A percentile compares a stretch with the other conserved stretches of the same genome.
phyloP scores from a whole-genome alignment of 2,797 vertebrate species.

The Schizothorax lantsangensis region DNA sequence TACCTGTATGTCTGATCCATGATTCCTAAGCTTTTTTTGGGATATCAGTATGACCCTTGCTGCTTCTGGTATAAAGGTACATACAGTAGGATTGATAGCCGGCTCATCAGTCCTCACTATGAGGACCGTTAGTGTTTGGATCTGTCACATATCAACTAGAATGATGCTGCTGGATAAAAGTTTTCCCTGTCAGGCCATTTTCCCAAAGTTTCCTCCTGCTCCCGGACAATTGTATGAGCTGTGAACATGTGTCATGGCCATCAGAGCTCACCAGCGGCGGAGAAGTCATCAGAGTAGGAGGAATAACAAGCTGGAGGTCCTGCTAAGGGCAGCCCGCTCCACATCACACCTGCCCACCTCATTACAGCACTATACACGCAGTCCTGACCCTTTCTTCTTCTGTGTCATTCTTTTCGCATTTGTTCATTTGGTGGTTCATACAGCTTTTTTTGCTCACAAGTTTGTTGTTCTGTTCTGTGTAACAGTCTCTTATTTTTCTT shows the following conservation, averaged over 20 bases:
- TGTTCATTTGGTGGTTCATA: constrained; percentile 32
- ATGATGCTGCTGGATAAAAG: constrained; percentile 10
- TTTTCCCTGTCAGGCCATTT: constrained; percentile 37
- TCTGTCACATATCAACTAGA: constrained; percentile 15
- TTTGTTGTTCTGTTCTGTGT: constrained; percentile 1
- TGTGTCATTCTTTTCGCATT: constrained; percentile 58
- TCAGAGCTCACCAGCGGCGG: constrained; percentile 61
- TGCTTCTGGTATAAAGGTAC: neutral
- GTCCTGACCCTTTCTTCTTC: constrained; percentile 57
- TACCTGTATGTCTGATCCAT: neutral
- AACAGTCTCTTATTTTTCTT: constrained; percentile 32
- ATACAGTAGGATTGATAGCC: neutral
- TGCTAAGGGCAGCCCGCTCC: constrained; percentile 56
- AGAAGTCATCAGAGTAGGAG: constrained; percentile 53
- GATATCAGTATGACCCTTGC: neutral
- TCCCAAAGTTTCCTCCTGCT: constrained; percentile 35
- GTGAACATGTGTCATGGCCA: constrained; percentile 52
- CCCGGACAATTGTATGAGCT: constrained; percentile 28
- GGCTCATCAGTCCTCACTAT: constrained; percentile 8
- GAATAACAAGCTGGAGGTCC: constrained; percentile 71
- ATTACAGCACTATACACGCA: constrained; percentile 67
- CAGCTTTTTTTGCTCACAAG: neutral
- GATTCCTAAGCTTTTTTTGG: constrained; percentile 4
- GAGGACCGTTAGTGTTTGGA: neutral
- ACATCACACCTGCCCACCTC: constrained; percentile 75